Evolutionary conservation across 2,113 vertebrate species (phyloP).

Genomic region (Rafetus swinhoei): DNA sequence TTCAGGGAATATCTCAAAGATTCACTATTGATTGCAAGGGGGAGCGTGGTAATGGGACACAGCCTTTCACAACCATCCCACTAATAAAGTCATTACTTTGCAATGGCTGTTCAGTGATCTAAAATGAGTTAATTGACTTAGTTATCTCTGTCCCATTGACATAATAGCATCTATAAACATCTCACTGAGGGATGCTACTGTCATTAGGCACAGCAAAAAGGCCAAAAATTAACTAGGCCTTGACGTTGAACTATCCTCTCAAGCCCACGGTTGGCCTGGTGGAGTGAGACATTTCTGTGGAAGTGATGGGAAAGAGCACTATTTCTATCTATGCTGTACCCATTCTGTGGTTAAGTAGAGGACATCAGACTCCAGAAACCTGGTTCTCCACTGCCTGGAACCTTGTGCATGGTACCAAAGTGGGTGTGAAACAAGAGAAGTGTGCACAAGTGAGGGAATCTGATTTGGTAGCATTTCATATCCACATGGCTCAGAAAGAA

Average conservation of each 20-base stretch:
- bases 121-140: neutral
- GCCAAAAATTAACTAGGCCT: neutral
- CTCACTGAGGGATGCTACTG: neutral
- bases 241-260: neutral
- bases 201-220: neutral
- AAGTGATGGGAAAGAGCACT: neutral
- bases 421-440: neutral
- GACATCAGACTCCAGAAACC: neutral
- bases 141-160: neutral
- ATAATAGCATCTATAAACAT: neutral
- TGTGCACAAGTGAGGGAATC: neutral
- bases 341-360: neutral
- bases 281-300: accelerated
- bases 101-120: neutral
- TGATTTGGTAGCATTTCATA: accelerated
- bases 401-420: neutral
- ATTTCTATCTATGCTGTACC: neutral
- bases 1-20: conserved; percentile 26
- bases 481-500: neutral
- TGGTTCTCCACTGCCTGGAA: neutral
- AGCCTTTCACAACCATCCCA: neutral
- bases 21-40: neutral
- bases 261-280: neutral
- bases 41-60: neutral
- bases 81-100: neutral